Conservation (phyloP, 2,113 vertebrate species). For the Agapornis roseicollis region DNA sequence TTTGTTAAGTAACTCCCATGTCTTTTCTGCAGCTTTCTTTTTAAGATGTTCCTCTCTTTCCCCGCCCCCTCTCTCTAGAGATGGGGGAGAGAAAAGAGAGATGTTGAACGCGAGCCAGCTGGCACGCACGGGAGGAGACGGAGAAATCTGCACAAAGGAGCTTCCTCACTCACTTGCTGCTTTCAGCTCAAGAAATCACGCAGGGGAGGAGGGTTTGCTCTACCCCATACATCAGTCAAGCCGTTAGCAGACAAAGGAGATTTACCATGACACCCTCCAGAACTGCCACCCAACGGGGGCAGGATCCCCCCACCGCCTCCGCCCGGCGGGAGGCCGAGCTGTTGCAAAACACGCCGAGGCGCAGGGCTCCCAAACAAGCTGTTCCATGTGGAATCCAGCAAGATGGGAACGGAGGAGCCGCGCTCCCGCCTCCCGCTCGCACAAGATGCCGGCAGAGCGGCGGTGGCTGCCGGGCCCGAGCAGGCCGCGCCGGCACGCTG, state of each 20-base stretch:
- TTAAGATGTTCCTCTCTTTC: conserved; percentile 43
- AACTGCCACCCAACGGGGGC: conserved; percentile 11
- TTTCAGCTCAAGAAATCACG: conserved; percentile 60
- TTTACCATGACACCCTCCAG: conserved; percentile 27
- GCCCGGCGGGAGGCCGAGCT: neutral
- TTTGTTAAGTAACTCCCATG: conserved; percentile 50
- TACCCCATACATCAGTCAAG: conserved; percentile 30
- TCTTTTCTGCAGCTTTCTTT: conserved; percentile 59
- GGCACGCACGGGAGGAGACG: conserved; percentile 58
- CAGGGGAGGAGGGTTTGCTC: conserved; percentile 40
- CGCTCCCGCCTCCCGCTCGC: neutral
- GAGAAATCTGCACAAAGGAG: conserved; percentile 69
- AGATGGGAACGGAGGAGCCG: neutral
- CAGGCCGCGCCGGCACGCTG: neutral
- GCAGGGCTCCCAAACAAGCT: conserved; percentile 15
- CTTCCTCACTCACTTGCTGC: conserved; percentile 69
- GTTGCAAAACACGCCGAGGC: neutral
- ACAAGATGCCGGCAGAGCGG: neutral
- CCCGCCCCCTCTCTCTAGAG: conserved; percentile 49
- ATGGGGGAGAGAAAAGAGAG: conserved; percentile 54
- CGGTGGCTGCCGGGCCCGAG: neutral
- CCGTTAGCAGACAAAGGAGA: conserved; percentile 44
- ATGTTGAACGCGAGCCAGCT: conserved; percentile 66
- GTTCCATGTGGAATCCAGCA: neutral
- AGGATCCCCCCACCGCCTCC: neutral